Evolutionary conservation across 2,113 vertebrate genomes (phyloP), one percentile per base, ranked within the genome.

Genomic region (Anser brachyrhynchus): DNA sequence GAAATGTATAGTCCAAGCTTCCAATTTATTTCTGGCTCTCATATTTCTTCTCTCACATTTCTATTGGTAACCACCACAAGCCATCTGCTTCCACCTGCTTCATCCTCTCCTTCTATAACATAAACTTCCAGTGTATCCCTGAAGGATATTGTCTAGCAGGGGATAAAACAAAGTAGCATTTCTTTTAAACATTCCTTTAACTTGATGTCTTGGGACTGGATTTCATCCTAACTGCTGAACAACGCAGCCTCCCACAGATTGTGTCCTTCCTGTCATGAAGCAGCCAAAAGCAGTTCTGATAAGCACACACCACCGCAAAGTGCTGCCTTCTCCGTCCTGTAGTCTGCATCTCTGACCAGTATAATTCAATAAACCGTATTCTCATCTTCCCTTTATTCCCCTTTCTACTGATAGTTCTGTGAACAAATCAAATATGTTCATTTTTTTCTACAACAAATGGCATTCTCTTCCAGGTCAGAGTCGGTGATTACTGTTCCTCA

Each of bases 71-170:
- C 57, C 57, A 82, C 52, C 3, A 37, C 20, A 67, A 92, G 21
- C 52, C 79, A 84, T 64, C 54, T 83, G 64, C 71, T 90, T 59
- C 87, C 75, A 92, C 76, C 57, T 64, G 90, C 64, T 86, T 91
- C 29, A 19, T 49, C 33, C 21, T 26, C 28, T 58, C 55, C 62
- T 78, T 75, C 49, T 26, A 76, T 69, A 82, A 52, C 11, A 67
- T 7, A 87, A 71, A 69, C 26, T 11, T 73, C 43, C 65, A 31
- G 17, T 44, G 62, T 79, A 69, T 55, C n/a, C 43, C 31, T 65
- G 51, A 76, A 73, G 55, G 64, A 55, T 51, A 76, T 14, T 55
- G 43, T 49, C 57, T 79, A 83, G 51, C 0, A 0, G 8, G 18
- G 13, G 4, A 51, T 31, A 9, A 70, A 71, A 80, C 37, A 43